Conservation (phyloP, 2,888 invertebrate species). For the Thymelicus sylvestris region DNA sequence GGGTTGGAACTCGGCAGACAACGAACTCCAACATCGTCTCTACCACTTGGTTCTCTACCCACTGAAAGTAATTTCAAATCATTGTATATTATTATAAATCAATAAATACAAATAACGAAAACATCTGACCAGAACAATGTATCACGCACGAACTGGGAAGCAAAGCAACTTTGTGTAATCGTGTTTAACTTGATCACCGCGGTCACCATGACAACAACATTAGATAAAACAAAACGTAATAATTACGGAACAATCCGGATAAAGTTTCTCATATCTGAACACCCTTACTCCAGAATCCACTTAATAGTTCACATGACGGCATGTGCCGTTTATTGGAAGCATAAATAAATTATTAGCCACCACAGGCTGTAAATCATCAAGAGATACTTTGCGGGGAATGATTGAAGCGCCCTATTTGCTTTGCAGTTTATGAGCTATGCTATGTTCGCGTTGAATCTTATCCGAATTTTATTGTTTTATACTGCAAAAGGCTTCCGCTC, state of each 20-base stretch:
- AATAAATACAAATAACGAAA: conserved; percentile 47
- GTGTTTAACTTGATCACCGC: conserved; percentile 26
- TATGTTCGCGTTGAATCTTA: conserved; percentile 27
- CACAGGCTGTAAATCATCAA: conserved; percentile 51
- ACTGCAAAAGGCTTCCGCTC: conserved; percentile 13
- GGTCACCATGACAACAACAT: no score
- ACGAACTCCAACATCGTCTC: no score
- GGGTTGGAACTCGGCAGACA: no score
- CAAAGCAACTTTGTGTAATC: conserved; percentile 21
- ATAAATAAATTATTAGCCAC: conserved; percentile 53
- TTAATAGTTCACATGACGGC: conserved; percentile 40
- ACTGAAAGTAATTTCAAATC: no score
- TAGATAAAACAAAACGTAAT: no score
- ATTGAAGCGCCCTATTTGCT: conserved; percentile 26
- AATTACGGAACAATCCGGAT: background rate
- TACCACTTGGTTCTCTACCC: no score
- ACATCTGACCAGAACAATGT: conserved; percentile 27
- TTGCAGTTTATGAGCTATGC: conserved; percentile 25
- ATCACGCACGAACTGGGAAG: conserved; percentile 8
- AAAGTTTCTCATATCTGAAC: background rate
- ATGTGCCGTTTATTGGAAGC: conserved; percentile 45
- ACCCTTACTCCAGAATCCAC: conserved; percentile 35
- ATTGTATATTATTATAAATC: background rate
- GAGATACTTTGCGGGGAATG: conserved; percentile 47
- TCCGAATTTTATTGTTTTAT: conserved; percentile 25